Conservation (phyloP, 2,888 invertebrate genomes). For the Baronia brevicornis region DNA sequence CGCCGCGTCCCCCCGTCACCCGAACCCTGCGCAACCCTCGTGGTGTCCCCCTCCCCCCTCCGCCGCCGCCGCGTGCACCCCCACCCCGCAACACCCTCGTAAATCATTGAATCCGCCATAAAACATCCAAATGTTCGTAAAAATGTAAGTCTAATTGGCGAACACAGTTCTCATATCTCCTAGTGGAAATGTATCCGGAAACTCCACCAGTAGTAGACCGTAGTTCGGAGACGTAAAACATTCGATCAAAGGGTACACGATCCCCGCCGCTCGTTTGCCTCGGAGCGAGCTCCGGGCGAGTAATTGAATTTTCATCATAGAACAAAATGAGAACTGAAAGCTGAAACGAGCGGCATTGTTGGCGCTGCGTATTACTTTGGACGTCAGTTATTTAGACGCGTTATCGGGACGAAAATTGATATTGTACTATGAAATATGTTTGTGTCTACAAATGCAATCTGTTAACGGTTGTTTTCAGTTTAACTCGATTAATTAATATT, state of each 20-base stretch:
- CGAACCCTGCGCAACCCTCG: constrained; percentile 59
- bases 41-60: constrained; percentile 39
- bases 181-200: constrained; percentile 50
- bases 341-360: constrained; percentile 70
- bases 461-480: constrained; percentile 20
- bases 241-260: constrained; percentile 61
- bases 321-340: constrained; percentile 72
- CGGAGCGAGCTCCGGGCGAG: constrained; percentile 58
- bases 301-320: constrained; percentile 74
- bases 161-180: constrained; percentile 62
- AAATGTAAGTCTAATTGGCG: constrained; percentile 73
- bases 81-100: constrained; percentile 64
- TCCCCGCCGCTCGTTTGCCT: constrained; percentile 47
- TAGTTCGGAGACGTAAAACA: constrained; percentile 56
- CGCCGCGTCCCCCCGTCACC: constrained; percentile 54
- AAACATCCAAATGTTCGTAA: constrained; percentile 72
- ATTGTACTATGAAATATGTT: constrained; percentile 41
- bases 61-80: constrained; percentile 33
- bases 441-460: constrained; percentile 25
- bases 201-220: constrained; percentile 34
- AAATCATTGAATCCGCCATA: constrained; percentile 75
- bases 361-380: constrained; percentile 66
- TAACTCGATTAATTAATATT: too few species aligned
- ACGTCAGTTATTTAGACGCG: constrained; percentile 67
- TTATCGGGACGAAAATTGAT: constrained; percentile 51